Percentiles rank a stretch among this genome's conserved stretches.
Evolutionary conservation across 2,888 invertebrate genomes (phyloP).

Genomic region (Blastobasis adustella): DNA sequence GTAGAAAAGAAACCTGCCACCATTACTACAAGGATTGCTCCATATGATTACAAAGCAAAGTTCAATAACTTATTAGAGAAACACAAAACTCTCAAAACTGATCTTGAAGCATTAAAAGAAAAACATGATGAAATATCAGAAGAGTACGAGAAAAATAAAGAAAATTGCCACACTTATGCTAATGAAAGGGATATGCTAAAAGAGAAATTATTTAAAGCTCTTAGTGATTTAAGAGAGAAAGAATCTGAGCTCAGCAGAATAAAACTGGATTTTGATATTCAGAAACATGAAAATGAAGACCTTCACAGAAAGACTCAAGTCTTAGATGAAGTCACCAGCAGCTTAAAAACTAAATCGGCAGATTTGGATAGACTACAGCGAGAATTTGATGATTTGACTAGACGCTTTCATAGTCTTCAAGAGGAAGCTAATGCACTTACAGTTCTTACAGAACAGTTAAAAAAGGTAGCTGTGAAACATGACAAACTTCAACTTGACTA

Average conservation of each 20-base stretch:
- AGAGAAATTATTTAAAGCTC: conserved; percentile 45
- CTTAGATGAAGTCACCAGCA: conserved; percentile 54
- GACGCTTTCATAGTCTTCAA: conserved; percentile 52
- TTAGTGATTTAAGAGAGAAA: conserved; percentile 51
- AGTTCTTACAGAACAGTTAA: conserved; percentile 53
- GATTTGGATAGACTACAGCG: conserved; percentile 51
- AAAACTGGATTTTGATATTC: conserved; percentile 56
- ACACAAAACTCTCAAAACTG: conserved; percentile 69
- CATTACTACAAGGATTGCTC: conserved; percentile 71
- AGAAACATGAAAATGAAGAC: conserved; percentile 59
- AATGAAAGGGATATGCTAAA: conserved; percentile 51
- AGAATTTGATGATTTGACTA: conserved; percentile 46
- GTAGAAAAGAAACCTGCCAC: conserved; percentile 50
- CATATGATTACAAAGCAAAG: conserved; percentile 80
- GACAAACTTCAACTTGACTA: conserved; percentile 56
- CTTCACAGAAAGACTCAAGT: conserved; percentile 52
- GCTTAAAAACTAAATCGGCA: conserved; percentile 49
- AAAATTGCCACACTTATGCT: conserved; percentile 40
- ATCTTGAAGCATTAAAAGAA: conserved; percentile 66
- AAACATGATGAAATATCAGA: conserved; percentile 67
- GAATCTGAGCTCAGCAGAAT: conserved; percentile 45
- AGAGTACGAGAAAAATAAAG: conserved; percentile 67
- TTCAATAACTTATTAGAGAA: conserved; percentile 76
- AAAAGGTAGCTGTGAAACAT: conserved; percentile 56
- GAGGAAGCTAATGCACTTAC: conserved; percentile 60